Base-by-base conservation (phyloP, 2,888 invertebrate genomes). In the Drosophila prostipennis region DNA sequence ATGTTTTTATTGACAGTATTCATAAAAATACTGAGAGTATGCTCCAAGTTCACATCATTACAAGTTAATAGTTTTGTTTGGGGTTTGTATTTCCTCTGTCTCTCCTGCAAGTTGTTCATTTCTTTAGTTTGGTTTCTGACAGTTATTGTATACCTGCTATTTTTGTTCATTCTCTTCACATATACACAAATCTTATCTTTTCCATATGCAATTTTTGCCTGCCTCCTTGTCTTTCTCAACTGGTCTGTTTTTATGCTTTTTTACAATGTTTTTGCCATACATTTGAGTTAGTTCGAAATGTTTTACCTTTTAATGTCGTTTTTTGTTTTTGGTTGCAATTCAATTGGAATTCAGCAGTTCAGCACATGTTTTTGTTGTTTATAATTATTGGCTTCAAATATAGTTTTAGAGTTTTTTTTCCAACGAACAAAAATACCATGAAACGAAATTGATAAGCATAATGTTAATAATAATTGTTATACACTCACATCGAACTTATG, bases 41-140 rank as follows among this genome's bases (percentile, higher is more conserved):
- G 89, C 91, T 91, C 91, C 91, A 91, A 90, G 89, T 91, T 91
- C 91, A 91, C 91, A 91, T 91, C 90, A 87, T 90, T 90, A 89
- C 87, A 89, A 87, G 82, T 82, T 82, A 82, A 81, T 88, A 88
- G 89, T 84, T 88, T 81, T 86, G 77, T 77, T 72, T 76, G 61
- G 57, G 59, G 64, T 46, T 71, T 58, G 61, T 54, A 34, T 60
- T 49, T 46, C 53, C 42, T 57, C 40, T 71, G 60, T 74, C 63
- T 55, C 59, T 60, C 67, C 75, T 78, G 72, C 82, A 75, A 75
- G 77, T 84, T 65, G 43, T 32, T 64, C 58, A 49, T 55, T 81
- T 74, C 60, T 68, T 64, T 74, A 74, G 69, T 72, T 72, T 72
- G 26, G 51, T 72, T 77, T 78, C 74, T 76, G 79, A 74, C 76